Percentiles rank a stretch among this genome's conserved stretches.
Evolutionary conservation across 2,888 invertebrate genomes (phyloP).

Genomic region (Anticlea derivata): DNA sequence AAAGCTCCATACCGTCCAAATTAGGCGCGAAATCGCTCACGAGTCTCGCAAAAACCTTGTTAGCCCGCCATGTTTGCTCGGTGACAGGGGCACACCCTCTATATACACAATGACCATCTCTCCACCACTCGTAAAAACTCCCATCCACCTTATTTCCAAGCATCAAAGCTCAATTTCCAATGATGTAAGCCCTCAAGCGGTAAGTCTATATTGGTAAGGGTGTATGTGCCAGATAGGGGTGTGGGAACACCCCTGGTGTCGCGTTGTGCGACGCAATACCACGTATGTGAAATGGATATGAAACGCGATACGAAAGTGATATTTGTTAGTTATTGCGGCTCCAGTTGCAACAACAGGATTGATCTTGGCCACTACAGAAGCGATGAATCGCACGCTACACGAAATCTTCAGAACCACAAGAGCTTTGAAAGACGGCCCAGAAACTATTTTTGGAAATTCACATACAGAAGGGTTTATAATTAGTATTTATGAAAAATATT

Average conservation of each 20-base stretch:
- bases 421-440: too few relatives aligned
- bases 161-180: constrained; percentile 42
- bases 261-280: constrained; percentile 73
- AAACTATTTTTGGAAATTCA: too few relatives aligned
- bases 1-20: constrained; percentile 65
- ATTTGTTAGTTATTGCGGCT: constrained; percentile 39
- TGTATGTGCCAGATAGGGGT: constrained; percentile 69
- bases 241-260: constrained; percentile 77
- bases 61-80: constrained; percentile 81
- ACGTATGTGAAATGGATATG: constrained; percentile 78
- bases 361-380: too few relatives aligned
- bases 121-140: constrained; percentile 18
- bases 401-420: too few relatives aligned
- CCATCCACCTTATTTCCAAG: constrained; percentile 31
- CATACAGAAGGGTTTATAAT: too few relatives aligned
- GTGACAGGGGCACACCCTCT: constrained; percentile 81
- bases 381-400: too few relatives aligned
- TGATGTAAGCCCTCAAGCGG: constrained; percentile 35
- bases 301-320: constrained; percentile 76
- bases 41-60: constrained; percentile 78
- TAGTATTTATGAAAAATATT: too few relatives aligned
- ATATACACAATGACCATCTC: constrained; percentile 72
- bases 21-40: constrained; percentile 82
- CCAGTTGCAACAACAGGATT: too few relatives aligned
- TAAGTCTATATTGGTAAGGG: constrained; percentile 57